phyloP scores from a whole-genome alignment of 1,140 invertebrate species.

The Andrena cerasifolii region DNA sequence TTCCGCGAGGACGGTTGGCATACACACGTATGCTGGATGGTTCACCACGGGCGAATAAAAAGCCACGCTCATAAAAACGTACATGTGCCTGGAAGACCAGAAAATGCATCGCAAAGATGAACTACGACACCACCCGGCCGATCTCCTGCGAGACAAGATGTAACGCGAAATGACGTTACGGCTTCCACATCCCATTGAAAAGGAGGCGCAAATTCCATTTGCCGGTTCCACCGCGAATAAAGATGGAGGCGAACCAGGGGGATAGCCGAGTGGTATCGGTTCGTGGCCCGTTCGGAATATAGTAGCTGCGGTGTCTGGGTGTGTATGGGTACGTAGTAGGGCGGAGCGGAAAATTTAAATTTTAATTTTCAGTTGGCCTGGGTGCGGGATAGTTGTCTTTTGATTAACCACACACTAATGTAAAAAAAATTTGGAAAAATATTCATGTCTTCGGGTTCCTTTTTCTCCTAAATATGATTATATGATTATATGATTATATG shows the following conservation, averaged over 20 bases:
- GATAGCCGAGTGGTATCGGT: slow-evolving; percentile 6
- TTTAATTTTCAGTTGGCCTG: too few relatives aligned
- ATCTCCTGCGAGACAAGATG: slow-evolving; percentile 44
- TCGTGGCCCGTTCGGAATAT: slow-evolving; percentile 17
- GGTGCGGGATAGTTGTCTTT: too few relatives aligned
- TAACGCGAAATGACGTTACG: slow-evolving; percentile 45
- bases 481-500: too few relatives aligned
- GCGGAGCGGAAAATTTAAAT: too few relatives aligned
- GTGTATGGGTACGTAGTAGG: too few relatives aligned
- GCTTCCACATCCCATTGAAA: slow-evolving; percentile 44
- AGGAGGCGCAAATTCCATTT: slow-evolving; percentile 50
- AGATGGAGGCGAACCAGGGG: slow-evolving; percentile 18
- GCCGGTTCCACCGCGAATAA: slow-evolving; percentile 16
- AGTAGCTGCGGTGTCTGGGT: too few relatives aligned
- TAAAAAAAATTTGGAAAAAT: too few relatives aligned
- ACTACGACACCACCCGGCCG: slow-evolving; percentile 18
- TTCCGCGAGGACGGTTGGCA: too few relatives aligned
- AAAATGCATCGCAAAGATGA: slow-evolving; percentile 34
- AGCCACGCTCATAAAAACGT: slow-evolving; percentile 1
- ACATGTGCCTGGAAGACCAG: slow-evolving; percentile 6
- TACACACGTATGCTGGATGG: too few relatives aligned
- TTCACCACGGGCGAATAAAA: not conserved
- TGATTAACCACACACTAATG: too few relatives aligned
- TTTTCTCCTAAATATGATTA: too few relatives aligned
- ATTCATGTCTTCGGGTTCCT: too few relatives aligned